Conservation (phyloP, 2,888 invertebrate species). For the Camponotus fellah region DNA sequence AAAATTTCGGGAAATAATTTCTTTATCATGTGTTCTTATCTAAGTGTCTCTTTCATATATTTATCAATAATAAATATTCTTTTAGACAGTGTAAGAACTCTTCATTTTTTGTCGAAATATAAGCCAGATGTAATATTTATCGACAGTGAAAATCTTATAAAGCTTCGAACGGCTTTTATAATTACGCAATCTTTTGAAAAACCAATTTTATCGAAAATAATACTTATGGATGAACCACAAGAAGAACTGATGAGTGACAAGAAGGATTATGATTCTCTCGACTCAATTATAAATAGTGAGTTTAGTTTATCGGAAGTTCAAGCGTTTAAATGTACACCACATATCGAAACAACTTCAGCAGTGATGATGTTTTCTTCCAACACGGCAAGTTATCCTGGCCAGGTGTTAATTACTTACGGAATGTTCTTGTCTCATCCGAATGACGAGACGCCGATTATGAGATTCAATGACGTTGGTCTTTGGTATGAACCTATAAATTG, state of each 20-base stretch:
- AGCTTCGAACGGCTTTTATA: too few species aligned
- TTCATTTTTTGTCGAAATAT: background rate
- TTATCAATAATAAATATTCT: background rate
- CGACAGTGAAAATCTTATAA: background rate
- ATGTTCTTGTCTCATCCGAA: background rate
- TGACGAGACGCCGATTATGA: background rate
- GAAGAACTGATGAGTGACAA: background rate
- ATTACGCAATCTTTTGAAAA: rapidly evolving
- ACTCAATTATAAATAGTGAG: background rate
- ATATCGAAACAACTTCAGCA: background rate
- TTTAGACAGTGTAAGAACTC: background rate
- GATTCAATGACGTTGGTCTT: background rate
- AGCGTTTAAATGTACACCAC: background rate
- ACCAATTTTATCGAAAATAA: background rate
- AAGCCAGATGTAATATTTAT: background rate
- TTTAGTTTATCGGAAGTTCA: background rate
- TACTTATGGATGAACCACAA: background rate
- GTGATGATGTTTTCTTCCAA: background rate
- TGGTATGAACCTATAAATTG: slow-evolving; percentile 21
- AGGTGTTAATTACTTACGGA: background rate
- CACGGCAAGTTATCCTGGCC: background rate
- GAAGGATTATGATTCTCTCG: background rate
- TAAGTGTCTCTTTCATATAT: background rate
- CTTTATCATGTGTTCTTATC: background rate
- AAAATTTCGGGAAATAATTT: background rate